These are phyloP conservation scores for Struthidea cinerea DNA, from an alignment of 2,113 vertebrate genomes.

Conservation along the genomic window DNA sequence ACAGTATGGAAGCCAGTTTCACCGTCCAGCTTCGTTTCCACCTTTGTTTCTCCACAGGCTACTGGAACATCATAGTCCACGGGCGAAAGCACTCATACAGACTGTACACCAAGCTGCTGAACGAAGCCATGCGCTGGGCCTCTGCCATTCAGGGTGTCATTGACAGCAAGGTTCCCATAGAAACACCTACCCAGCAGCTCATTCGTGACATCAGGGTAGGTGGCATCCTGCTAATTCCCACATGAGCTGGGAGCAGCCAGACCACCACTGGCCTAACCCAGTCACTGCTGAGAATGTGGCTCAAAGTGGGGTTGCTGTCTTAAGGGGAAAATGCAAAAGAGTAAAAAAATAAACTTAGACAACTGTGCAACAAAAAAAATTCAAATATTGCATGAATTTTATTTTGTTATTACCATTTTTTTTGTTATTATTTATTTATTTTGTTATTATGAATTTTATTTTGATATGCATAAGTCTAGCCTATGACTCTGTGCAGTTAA, in stretches of 20 bases:
- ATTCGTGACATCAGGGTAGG: slow-evolving; percentile 90
- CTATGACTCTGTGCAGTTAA: neutral
- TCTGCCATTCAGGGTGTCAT: slow-evolving; percentile 88
- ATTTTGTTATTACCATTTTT: neutral
- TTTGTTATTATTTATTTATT: no score
- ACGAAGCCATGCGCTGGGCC: slow-evolving; percentile 90
- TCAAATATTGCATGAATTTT: neutral
- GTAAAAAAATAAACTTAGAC: neutral
- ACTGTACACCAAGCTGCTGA: slow-evolving; percentile 86
- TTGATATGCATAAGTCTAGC: neutral
- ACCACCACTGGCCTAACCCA: neutral
- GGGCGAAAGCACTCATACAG: slow-evolving; percentile 89
- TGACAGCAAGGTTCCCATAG: slow-evolving; percentile 89
- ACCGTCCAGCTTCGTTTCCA: neutral
- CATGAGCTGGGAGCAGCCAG: neutral
- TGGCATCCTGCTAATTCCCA: neutral
- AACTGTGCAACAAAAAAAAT: neutral
- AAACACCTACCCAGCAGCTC: slow-evolving; percentile 91
- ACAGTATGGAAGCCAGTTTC: neutral
- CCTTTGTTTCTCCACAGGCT: slow-evolving; percentile 70
- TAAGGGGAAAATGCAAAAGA: neutral
- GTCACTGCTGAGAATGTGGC: neutral
- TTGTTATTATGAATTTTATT: neutral
- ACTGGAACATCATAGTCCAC: slow-evolving; percentile 89
- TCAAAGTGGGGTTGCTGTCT: neutral